A percentile compares a stretch with the other conserved stretches of the same genome.
phyloP scores from a whole-genome alignment of 2,797 vertebrate genomes.

The Malurus splendens region DNA sequence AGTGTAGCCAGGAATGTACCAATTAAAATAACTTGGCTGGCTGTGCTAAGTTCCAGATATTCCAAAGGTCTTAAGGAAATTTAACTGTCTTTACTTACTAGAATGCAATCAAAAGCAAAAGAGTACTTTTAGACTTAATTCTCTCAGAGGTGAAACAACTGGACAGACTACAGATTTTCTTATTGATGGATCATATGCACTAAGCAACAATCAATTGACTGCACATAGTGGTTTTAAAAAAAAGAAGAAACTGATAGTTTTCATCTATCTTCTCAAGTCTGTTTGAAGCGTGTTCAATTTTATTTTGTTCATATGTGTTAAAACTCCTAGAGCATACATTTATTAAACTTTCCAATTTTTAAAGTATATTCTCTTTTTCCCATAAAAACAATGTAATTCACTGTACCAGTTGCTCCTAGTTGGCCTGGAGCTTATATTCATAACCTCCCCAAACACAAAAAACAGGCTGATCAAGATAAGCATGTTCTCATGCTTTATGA shows the following conservation, averaged over 20 bases:
- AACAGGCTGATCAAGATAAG: constrained; percentile 5
- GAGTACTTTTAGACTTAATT: background rate
- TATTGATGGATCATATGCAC: rapidly evolving
- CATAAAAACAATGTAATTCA: background rate
- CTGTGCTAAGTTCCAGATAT: background rate
- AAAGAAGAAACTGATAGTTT: background rate
- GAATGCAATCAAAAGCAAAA: background rate
- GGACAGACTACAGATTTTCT: background rate
- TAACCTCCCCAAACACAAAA: constrained; percentile 4
- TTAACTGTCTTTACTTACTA: background rate
- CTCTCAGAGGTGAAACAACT: background rate
- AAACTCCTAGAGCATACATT: background rate
- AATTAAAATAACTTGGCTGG: background rate
- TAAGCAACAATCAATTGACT: background rate
- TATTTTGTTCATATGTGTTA: background rate
- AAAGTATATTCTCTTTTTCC: background rate
- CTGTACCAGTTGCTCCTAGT: background rate
- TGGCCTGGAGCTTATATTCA: background rate
- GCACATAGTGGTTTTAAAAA: background rate
- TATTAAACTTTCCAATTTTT: background rate
- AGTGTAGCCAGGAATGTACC: background rate
- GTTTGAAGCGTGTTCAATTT: background rate
- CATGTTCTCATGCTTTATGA: constrained; percentile 1
- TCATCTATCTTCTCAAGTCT: background rate
- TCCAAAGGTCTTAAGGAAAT: background rate